phyloP scores from a whole-genome alignment of 92 coral and sea anemone genomes.

The Umimayanthus kanabou region DNA sequence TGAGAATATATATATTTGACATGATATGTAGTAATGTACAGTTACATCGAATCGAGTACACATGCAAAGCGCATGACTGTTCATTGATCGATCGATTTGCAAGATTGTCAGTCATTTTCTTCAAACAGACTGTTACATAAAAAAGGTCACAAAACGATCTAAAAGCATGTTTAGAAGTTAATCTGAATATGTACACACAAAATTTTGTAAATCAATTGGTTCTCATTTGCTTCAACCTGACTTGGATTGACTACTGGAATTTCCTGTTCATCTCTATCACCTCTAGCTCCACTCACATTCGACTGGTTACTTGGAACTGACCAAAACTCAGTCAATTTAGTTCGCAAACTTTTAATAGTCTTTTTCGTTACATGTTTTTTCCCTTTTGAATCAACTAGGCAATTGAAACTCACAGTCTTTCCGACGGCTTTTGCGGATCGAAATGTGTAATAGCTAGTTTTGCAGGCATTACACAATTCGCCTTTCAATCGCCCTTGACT shows the following conservation, averaged over 20 bases:
- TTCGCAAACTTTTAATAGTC: slow-evolving; percentile 5
- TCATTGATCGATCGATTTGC: no score
- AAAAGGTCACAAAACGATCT: background rate
- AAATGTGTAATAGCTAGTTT: background rate
- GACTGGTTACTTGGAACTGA: background rate
- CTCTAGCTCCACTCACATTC: background rate
- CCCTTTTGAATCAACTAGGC: background rate
- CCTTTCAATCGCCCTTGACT: background rate
- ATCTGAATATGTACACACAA: no score
- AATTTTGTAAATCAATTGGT: no score
- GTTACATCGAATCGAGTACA: no score
- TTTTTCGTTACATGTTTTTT: slow-evolving; percentile 6
- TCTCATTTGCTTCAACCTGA: background rate
- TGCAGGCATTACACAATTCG: slow-evolving; percentile 4
- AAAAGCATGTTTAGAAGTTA: no score
- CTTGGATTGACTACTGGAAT: background rate
- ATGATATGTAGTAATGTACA: no score
- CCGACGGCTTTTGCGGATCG: background rate
- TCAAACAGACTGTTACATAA: background rate
- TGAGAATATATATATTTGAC: no score
- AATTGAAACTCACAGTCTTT: background rate
- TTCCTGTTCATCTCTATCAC: background rate
- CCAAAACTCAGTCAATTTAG: background rate
- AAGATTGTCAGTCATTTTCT: no score
- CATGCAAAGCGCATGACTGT: no score